Conservation (phyloP, 2,888 invertebrate genomes). For the Lasioglossum calceatum region DNA sequence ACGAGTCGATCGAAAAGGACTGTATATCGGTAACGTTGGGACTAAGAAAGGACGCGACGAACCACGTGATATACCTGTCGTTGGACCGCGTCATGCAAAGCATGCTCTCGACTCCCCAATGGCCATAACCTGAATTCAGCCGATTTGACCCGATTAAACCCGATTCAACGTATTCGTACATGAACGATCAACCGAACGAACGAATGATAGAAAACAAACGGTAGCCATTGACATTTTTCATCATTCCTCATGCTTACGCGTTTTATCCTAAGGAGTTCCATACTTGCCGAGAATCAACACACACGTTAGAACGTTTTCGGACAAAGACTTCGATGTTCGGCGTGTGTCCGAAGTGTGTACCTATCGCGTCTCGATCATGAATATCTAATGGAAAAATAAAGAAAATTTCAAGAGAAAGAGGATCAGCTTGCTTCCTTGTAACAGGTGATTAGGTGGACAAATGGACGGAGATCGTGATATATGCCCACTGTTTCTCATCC, state of each 20-base stretch:
- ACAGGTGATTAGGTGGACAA: constrained; percentile 44
- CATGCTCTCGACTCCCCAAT: constrained; percentile 71
- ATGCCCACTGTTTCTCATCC: constrained; percentile 38
- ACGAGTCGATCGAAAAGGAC: constrained; percentile 40
- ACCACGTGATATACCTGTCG: constrained; percentile 78
- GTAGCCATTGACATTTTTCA: constrained; percentile 57
- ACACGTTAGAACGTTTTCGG: background rate
- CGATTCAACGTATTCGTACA: constrained; percentile 46
- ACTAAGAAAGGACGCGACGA: constrained; percentile 62
- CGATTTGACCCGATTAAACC: constrained; percentile 60
- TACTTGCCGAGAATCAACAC: background rate
- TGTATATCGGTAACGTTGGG: constrained; percentile 48
- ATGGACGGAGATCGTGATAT: constrained; percentile 48
- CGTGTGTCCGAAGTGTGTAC: constrained; percentile 26
- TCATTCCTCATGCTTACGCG: constrained; percentile 22
- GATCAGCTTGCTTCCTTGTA: constrained; percentile 15
- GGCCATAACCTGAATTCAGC: constrained; percentile 76
- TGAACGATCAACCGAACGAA: constrained; percentile 46
- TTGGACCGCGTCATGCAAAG: constrained; percentile 69
- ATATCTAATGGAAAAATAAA: constrained; percentile 14
- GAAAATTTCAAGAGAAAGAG: constrained; percentile 24
- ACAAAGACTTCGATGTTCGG: constrained; percentile 17
- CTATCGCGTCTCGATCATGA: constrained; percentile 3
- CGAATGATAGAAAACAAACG: constrained; percentile 62
- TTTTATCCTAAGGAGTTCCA: constrained; percentile 1